Base-by-base conservation (phyloP, 1,140 invertebrate genomes). In the Reticulitermes speratus region DNA sequence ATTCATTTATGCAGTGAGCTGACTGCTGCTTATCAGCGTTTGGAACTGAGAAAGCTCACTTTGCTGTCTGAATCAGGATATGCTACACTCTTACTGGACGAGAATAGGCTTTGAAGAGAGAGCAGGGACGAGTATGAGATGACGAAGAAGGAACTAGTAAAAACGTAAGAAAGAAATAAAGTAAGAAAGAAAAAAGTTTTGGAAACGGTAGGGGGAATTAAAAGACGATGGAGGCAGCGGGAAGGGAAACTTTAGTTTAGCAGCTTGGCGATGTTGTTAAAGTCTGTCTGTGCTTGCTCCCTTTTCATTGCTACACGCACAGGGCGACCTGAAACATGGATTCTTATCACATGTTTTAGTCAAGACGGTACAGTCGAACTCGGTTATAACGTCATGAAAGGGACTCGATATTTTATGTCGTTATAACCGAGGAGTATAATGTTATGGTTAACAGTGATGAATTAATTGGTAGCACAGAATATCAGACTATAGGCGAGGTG, bases 121-220 rank as follows among this genome's bases (percentile, higher is more conserved):
- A 16, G 52, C 52, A 5, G 19, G 19, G 14, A 55, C 16, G 14
- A 55, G 52, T 55, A 55, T 55, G 65, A 75, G 65, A n/a, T 11
- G 59, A 65, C 59, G 65, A 75, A 30, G 65, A 75, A 75, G 65
- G 65, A 75, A 75, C 65, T 75, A 75, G 25, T 75, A 75, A 75
- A 75, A 75, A 75, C 65, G 65, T n/a, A 75, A 75, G 65, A 75
- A 75, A 75, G 65, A 75, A 75, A 75, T 75, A 75, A 75, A 75
- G 25, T n/a, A 30, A 75, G n/a, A 16, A 30, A 75, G 65, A 30
- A 75, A 75, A 75, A 75, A 75, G 65, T 75, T 75, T 75, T 75
- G 65, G n/a, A 75, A 75, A 75, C 65, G 65, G 65, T 75, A 75
- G 16, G 65, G 65, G 25, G 65, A 75, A 75, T 75, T 75, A 75